Evolutionary conservation across 2,888 invertebrate species (phyloP).

Genomic region (Yponomeuta plumbellus): DNA sequence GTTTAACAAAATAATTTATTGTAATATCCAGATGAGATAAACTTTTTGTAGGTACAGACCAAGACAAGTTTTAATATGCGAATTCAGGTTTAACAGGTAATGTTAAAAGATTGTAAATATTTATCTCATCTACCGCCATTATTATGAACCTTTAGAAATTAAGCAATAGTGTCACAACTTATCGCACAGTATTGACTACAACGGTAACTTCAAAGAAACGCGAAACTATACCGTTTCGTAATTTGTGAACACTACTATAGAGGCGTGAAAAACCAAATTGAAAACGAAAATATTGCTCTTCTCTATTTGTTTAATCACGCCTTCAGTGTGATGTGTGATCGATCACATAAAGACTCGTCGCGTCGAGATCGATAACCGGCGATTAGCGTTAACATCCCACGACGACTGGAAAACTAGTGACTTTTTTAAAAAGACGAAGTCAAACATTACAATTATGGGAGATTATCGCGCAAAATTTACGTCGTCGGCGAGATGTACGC

Average conservation of each 20-base stretch:
- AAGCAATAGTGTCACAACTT: neutral
- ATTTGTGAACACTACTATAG: slow-evolving; percentile 4
- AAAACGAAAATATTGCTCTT: neutral
- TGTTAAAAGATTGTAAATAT: neutral
- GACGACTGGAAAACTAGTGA: neutral
- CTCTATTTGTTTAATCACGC: neutral
- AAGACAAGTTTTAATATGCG: no score
- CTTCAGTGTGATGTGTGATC: neutral
- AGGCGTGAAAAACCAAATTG: neutral
- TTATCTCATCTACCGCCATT: slow-evolving; percentile 6
- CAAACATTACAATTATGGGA: no score
- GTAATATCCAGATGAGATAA: neutral
- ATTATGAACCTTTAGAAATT: neutral
- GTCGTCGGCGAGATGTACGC: no score
- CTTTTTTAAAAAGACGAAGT: no score
- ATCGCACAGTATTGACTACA: neutral
- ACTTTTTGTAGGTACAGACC: neutral
- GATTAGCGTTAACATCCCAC: neutral
- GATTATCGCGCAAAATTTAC: no score
- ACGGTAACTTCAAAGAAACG: neutral
- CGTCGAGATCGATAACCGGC: neutral
- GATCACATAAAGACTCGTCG: neutral
- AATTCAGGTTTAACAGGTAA: neutral
- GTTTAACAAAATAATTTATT: neutral
- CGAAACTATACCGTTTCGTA: neutral